Evolutionary conservation across 2,797 vertebrate species (phyloP).

Genomic region (Astyanax mexicanus): DNA sequence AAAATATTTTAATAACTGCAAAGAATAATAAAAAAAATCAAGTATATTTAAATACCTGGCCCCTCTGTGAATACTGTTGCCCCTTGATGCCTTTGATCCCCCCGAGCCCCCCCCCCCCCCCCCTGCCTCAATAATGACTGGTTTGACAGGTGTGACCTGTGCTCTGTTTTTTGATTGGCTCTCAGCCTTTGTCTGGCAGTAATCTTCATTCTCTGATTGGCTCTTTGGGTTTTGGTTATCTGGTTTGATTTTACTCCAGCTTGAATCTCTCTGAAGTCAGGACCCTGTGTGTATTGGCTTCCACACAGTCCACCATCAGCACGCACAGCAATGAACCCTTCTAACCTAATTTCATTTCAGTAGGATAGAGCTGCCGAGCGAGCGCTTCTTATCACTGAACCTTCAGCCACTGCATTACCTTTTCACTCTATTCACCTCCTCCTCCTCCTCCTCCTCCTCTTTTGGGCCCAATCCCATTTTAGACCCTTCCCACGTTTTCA

Average conservation of each 20-base stretch:
- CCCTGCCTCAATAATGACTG: too few species aligned
- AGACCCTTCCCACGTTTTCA: not conserved
- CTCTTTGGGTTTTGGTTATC: not conserved
- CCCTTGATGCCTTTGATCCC: too few species aligned
- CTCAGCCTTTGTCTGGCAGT: not conserved
- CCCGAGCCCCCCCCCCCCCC: too few species aligned
- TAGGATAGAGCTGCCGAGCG: not conserved
- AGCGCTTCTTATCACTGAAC: not conserved
- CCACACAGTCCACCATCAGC: not conserved
- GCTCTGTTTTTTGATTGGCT: not conserved
- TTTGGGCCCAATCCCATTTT: not conserved
- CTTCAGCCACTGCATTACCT: not conserved
- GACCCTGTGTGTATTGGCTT: not conserved
- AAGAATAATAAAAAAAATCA: too few species aligned
- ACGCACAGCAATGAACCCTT: not conserved
- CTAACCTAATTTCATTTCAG: not conserved
- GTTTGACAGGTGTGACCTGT: too few species aligned
- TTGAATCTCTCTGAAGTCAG: not conserved
- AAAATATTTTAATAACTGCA: too few species aligned
- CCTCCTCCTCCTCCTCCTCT: not conserved
- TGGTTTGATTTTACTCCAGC: not conserved
- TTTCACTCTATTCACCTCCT: not conserved
- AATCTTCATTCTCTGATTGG: slow-evolving; percentile 3
- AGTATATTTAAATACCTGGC: too few species aligned
- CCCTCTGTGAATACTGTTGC: too few species aligned